Evolutionary conservation across 1,140 invertebrate species (phyloP).

Genomic region (Drosophila pachea): DNA sequence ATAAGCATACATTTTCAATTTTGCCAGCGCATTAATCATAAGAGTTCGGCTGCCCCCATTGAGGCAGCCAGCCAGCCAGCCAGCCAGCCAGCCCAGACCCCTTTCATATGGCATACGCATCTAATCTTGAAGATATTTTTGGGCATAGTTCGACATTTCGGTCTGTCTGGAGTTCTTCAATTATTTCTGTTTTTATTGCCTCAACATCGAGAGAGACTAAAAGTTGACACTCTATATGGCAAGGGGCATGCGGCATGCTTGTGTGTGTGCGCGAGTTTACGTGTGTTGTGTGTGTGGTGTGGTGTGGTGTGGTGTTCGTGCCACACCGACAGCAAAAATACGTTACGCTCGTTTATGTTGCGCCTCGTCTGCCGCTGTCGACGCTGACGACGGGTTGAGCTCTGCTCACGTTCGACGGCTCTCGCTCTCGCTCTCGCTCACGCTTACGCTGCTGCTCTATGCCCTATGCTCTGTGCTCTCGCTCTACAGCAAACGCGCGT

Average conservation of each 20-base stretch:
- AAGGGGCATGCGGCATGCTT: constrained; percentile 3
- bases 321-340: constrained; percentile 73
- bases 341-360: constrained; percentile 74
- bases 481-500: not conserved
- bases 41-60: constrained; percentile 50
- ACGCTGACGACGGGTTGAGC: constrained; percentile 23
- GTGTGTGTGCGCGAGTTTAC: constrained; percentile 6
- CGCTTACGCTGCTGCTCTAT: constrained; percentile 22
- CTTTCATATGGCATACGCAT: constrained; percentile 46
- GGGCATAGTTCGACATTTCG: constrained; percentile 42
- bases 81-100: constrained; percentile 39
- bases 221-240: constrained; percentile 67
- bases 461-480: not conserved
- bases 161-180: constrained; percentile 60
- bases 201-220: constrained; percentile 61
- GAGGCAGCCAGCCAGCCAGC: constrained; percentile 40
- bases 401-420: constrained; percentile 45
- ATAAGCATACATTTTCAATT: constrained; percentile 70
- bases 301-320: constrained; percentile 35
- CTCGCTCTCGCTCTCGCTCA: constrained; percentile 21
- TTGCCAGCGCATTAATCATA: constrained; percentile 76
- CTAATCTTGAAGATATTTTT: constrained; percentile 71
- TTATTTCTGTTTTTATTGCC: constrained; percentile 71
- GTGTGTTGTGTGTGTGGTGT: constrained; percentile 10
- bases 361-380: constrained; percentile 42